Base-by-base conservation (phyloP, 2,797 vertebrate species). In the Capromys pilorides region DNA sequence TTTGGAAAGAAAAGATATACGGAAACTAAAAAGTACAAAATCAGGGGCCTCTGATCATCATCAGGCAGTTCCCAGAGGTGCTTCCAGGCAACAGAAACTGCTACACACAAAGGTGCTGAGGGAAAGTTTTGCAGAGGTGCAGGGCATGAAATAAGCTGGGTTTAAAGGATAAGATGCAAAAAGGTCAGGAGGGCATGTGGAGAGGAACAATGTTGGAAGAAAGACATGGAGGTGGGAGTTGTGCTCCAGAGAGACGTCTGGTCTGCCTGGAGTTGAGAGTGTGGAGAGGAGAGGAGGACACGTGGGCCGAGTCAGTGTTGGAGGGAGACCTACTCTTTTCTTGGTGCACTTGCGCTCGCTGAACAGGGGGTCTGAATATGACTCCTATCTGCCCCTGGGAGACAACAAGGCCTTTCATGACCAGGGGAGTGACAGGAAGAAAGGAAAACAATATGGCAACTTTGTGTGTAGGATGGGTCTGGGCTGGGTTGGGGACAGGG, bases 1-100 rank as follows among this genome's bases (percentile, higher is more conserved):
- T 93, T 82, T 91, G 66, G 61, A 88, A 93, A 93, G n/a, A 3
- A 33, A 96, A 88, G 36, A 67, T 91, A 7, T 24, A 57, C 67
- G 51, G 51, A 83, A 94, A 86, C 39, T 57, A 83, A 77, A 94
- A 83, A 7, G 67, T 80, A 79, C 24, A 57, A 90, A 96, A 39
- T 66, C 12, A 13, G 28, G 22, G 87, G 28, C 67, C 75, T 75
- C 39, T 31, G 33, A 73, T 94, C 59, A 67, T 18, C 24, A 36
- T 19, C 36, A 91, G 71, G 66, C 51, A n/a, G 33, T 92, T 94
- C 41, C 45, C 12, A 24, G 83, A 59, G 69, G 5, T 81, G n/a
- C 59, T 90, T 86, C 86, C 36, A 91, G 59, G 33, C 28, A 11
- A 49, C 59, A 92, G 49, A 91, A 89, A 69, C 45, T 51, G 78